A percentile compares a stretch with the other conserved stretches of the same genome.
Evolutionary conservation across 2,797 vertebrate species (phyloP).

Genomic region (Argya squamiceps): DNA sequence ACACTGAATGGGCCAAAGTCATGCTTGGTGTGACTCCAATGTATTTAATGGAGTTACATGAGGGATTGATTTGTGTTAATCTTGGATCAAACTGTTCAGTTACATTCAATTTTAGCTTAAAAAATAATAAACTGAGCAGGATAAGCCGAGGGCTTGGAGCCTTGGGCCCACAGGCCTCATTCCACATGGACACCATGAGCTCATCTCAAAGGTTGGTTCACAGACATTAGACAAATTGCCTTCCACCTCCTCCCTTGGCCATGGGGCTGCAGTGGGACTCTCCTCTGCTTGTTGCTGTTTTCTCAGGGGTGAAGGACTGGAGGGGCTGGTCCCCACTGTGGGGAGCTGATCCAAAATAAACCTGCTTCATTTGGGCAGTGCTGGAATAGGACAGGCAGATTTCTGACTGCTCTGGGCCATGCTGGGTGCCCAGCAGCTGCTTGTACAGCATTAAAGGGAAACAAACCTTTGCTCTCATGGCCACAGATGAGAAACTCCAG

Average conservation of each 20-base stretch:
- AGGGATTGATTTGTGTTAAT: slow-evolving; percentile 28
- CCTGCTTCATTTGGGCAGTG: background rate
- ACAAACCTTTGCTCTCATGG: background rate
- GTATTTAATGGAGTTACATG: background rate
- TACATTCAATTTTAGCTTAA: background rate
- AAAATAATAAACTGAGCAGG: slow-evolving; percentile 1
- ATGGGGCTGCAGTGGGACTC: background rate
- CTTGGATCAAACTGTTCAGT: background rate
- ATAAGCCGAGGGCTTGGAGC: background rate
- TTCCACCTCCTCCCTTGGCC: background rate
- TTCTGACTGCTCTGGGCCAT: background rate
- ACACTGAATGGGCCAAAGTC: background rate
- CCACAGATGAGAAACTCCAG: background rate
- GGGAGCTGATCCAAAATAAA: background rate
- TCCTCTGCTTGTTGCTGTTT: background rate
- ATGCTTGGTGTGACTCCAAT: background rate
- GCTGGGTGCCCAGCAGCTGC: background rate
- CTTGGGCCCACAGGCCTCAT: background rate
- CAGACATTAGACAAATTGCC: background rate
- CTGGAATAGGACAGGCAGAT: background rate
- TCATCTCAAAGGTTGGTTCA: background rate
- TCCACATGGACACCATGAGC: background rate
- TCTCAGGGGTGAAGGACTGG: background rate
- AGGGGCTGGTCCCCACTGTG: background rate
- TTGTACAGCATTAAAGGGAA: background rate